Base-by-base conservation (phyloP, 2,888 invertebrate genomes). In the Dichetophora obliterata region DNA sequence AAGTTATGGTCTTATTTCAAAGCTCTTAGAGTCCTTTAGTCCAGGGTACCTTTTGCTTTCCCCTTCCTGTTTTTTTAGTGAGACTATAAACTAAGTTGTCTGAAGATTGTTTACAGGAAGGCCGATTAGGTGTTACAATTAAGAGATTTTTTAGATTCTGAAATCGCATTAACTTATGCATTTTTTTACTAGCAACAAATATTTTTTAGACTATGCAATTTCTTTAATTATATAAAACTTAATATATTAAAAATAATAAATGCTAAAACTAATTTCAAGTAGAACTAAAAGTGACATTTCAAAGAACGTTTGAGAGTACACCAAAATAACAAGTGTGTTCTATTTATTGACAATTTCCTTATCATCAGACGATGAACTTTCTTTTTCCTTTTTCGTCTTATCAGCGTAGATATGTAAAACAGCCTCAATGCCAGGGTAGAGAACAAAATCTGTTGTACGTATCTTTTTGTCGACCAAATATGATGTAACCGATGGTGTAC, bases 341-440 rank as follows among this genome's bases (percentile, higher is more conserved):
- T 59, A 75, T 50, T 79, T 79, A 76, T 78, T 78, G 4, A 79
- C 37, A 37, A 79, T 5, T 72, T 82, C 78, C 74, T 82, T 79
- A 75, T 80, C 75, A 76, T 75, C 76, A 8, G 69, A 80, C 8
- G 77, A 27, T 1, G 71, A 14, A 22, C 57, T 73, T 43, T 75
- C 75, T 22, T 85, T 86, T 1, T 77, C 22, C 66, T 85, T 83
- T n/a, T 82, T 81, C 48, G 84, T 78, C 79, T 85, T 86, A 31
- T 88, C 88, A 1, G 86, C 84, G 66, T 86, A 86, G 69, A 90
- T 86, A 80, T 88, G 88, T 52, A 90, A 81, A 22, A 85, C 86
- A 5, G 90, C 90, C 77, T 90, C 88, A 76, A 89, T 90, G 14
- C 90, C 89, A 1, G 89, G 89, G 79, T 89, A 88, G 5, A 90